Evolutionary conservation across 2,888 invertebrate genomes (phyloP), one percentile per base, ranked within the genome.

Genomic region (Pristionchus maxplancki): DNA sequence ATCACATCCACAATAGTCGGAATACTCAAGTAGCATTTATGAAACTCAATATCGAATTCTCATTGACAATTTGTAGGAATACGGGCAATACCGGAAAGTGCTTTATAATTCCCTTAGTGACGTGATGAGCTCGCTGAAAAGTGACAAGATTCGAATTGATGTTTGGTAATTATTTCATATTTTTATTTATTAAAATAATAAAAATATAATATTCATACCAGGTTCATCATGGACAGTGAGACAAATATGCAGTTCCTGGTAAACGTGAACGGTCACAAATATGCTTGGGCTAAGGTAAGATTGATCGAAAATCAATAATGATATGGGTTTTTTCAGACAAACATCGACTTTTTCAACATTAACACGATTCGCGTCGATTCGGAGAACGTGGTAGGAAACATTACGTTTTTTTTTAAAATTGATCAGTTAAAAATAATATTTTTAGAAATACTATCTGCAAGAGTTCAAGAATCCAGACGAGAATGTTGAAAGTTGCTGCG

Each of bases 341-440:
- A 17, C 6, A 58, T 83, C 37, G 58, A 58, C 24, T 34, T 58
- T 13, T 53, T 15, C 83, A 5, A 53, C 34, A 62, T 53, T 34
- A 83, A 78, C 28, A 78, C 78, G 40, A 78, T 78, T 28, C 78
- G 48, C 15, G 78, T 78, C 5, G 78, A 78, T 20, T 48, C 78
- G 15, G 28, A 44, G 20, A 78, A 78, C 13, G 0, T 78, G 9
- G 53, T 83, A n/a, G 31, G 28, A 3, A 11, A 82, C 24, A 13
- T 3, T n/a, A 44, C 4, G 8, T 28, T 64, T 9, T 8, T 31
- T 9, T 31, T 62, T 11, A 62, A 28, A 62, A 28, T 62, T 13
- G 13, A 28, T 28, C n/a, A n/a, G n/a, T n/a, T n/a, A n/a, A n/a
- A n/a, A n/a, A n/a, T n/a, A n/a, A n/a, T n/a, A n/a, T n/a, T n/a